These are phyloP conservation scores for Papilio helenus DNA, from an alignment of 1,140 invertebrate species.

Conservation along the genomic window DNA sequence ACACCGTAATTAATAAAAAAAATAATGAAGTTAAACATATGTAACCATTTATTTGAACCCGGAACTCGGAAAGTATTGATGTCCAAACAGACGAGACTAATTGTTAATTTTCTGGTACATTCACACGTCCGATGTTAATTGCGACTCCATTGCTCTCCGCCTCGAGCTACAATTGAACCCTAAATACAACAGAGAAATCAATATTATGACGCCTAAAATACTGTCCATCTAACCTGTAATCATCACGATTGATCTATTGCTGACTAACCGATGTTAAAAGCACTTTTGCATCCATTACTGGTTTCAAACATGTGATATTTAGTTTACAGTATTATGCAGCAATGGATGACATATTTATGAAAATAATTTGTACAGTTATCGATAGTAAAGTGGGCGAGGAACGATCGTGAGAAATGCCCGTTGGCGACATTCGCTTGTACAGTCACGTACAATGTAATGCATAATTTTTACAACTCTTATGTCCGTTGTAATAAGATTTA, in stretches of 20 bases:
- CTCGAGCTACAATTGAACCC: constrained; percentile 51
- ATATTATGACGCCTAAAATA: constrained; percentile 65
- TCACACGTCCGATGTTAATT: constrained; percentile 53
- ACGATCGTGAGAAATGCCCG: constrained; percentile 63
- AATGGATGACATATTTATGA: constrained; percentile 39
- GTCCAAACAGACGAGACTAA: not conserved
- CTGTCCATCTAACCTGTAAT: constrained; percentile 59
- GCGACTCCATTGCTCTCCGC: constrained; percentile 52
- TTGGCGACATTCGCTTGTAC: constrained; percentile 57
- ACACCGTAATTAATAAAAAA: not conserved
- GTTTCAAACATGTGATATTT: not conserved
- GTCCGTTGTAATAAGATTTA: not conserved
- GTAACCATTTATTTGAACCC: not conserved
- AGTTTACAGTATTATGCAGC: constrained; percentile 17
- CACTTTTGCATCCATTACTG: constrained; percentile 40
- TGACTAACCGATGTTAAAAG: constrained; percentile 9
- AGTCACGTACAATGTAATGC: constrained; percentile 18
- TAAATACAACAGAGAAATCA: constrained; percentile 58
- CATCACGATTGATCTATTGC: constrained; percentile 47
- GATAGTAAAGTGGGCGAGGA: constrained; percentile 3
- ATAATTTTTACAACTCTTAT: constrained; percentile 25
- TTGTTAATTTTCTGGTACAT: constrained; percentile 37
- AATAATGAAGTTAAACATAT: not conserved
- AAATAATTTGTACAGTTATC: constrained; percentile 12
- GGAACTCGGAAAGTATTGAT: not conserved